Base-by-base conservation (phyloP, 2,888 invertebrate species). In the Seira ritae region DNA sequence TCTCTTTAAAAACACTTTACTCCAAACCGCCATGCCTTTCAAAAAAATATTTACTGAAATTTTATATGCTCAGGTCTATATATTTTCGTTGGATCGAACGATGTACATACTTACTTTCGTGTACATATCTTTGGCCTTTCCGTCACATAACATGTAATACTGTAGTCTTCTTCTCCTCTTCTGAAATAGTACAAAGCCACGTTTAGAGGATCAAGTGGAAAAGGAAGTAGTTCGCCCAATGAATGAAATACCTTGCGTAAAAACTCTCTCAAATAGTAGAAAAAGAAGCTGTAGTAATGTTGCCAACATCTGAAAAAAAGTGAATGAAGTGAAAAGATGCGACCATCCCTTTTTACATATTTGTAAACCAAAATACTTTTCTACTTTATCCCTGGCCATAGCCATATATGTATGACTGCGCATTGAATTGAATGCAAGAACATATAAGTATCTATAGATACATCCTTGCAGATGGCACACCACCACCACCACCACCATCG, bases 311-410 rank as follows among this genome's bases (percentile, higher is more conserved):
- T n/a, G 42, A 42, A 42, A 42, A 42, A 42, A 24, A 19, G 37
- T 80, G 71, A 81, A 81, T 81, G 81, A 81, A 81, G 42, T 81
- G 71, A 67, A 65, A 81, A 75, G 68, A 69, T 67, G 50, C 15
- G 73, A 20, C 73, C 65, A 73, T 50, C 23, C n/a, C 69, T 23
- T 20, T 66, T 23, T 60, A 42, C 12, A 8, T 42, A 8, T 42
- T 42, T 42, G 42, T 42, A 12, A 42, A 42, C 42, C 6, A 42
- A 42, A n/a, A n/a, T n/a, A n/a, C n/a, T n/a, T n/a, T n/a, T n/a
- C n/a, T n/a, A n/a, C n/a, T 42, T 42, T 42, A 8, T 12, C 42
- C 42, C 42, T 12, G 42, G 6, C 42, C 42, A 8, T 12, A 42
- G 6, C 42, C n/a, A n/a, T n/a, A n/a, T n/a, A n/a, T n/a, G n/a